These are phyloP conservation scores for Mystacides longicornis DNA, from an alignment of 2,888 invertebrate species.

Conservation along the genomic window DNA sequence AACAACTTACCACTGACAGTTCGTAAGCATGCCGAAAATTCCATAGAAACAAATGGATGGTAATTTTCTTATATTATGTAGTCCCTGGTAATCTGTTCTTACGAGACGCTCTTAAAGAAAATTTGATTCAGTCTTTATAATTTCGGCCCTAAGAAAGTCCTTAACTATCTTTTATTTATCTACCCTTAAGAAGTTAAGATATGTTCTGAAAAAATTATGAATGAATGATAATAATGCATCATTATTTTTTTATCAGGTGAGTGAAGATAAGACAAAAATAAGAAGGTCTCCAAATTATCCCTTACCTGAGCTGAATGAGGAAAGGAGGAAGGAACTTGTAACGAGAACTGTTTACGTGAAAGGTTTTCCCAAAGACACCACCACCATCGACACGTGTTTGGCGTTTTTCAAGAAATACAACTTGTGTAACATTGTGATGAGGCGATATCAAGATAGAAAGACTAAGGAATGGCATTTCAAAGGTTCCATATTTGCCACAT, in stretches of 20 bases:
- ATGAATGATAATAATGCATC: too few species aligned
- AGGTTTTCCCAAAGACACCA: constrained; percentile 67
- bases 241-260: constrained; percentile 41
- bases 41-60: too few species aligned
- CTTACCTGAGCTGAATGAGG: constrained; percentile 77
- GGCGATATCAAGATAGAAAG: constrained; percentile 54
- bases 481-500: constrained; percentile 88
- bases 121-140: too few species aligned
- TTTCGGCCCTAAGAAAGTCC: too few species aligned
- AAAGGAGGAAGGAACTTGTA: constrained; percentile 69
- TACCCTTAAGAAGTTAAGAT: too few species aligned
- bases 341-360: constrained; percentile 80
- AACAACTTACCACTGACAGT: too few species aligned
- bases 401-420: constrained; percentile 66
- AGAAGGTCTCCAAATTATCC: constrained; percentile 66
- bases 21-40: too few species aligned
- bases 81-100: too few species aligned
- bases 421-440: constrained; percentile 61
- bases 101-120: too few species aligned
- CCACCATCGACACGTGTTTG: constrained; percentile 62
- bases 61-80: too few species aligned
- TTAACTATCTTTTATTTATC: too few species aligned
- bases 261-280: constrained; percentile 63
- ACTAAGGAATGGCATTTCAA: constrained; percentile 67
- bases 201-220: too few species aligned